Evolutionary conservation across 1,140 invertebrate genomes (phyloP).

Genomic region (Heliconius nattereri): DNA sequence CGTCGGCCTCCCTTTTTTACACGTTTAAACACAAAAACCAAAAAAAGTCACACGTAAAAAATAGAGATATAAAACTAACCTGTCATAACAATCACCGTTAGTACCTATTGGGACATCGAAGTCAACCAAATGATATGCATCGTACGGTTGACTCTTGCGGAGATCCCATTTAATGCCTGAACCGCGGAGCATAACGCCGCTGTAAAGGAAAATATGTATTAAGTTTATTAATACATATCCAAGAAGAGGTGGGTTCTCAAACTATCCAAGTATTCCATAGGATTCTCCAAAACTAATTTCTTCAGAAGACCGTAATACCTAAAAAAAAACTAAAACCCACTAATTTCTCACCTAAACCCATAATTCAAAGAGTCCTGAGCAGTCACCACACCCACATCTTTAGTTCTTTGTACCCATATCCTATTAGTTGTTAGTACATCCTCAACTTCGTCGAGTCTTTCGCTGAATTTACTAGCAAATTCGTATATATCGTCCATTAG

Average conservation of each 20-base stretch:
- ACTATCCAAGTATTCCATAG: too few species aligned
- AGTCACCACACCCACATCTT: conserved; percentile 93
- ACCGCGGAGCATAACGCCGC: conserved; percentile 97
- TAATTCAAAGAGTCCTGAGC: conserved; percentile 96
- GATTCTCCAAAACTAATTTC: too few species aligned
- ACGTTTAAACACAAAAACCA: too few species aligned
- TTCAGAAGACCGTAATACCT: too few species aligned
- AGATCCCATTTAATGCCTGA: conserved; percentile 99
- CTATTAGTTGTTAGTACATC: conserved; percentile 96
- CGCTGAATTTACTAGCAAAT: conserved; percentile 90
- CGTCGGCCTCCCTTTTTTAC: too few species aligned
- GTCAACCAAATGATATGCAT: conserved; percentile 95
- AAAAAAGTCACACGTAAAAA: neutral
- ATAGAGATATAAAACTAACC: conserved; percentile 78
- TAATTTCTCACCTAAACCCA: conserved; percentile 89
- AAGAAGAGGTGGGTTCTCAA: too few species aligned
- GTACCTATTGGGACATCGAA: conserved; percentile 98
- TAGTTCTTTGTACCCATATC: conserved; percentile 94
- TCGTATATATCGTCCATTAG: conserved; percentile 98
- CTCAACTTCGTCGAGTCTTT: conserved; percentile 96
- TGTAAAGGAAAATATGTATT: conserved; percentile 58
- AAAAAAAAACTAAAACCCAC: neutral
- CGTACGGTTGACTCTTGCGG: conserved; percentile 96
- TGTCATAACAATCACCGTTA: conserved; percentile 98
- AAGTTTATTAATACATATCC: too few species aligned